Percentiles rank a stretch among this genome's conserved stretches.
These are phyloP conservation scores for Napeogenes inachia DNA, from an alignment of 2,888 invertebrate species.

Conservation along the genomic window DNA sequence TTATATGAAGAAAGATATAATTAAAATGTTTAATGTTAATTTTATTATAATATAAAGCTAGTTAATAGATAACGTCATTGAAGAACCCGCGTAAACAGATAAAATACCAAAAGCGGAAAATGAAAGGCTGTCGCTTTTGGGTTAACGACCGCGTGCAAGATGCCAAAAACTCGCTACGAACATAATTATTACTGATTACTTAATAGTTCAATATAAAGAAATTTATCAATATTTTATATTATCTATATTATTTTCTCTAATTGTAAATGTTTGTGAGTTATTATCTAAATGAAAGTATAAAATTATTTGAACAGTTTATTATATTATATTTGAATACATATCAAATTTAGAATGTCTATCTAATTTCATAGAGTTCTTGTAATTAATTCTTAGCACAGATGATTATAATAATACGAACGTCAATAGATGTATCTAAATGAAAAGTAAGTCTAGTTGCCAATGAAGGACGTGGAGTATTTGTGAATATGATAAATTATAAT, in stretches of 20 bases:
- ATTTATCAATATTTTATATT: constrained; percentile 10
- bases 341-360: too few relatives aligned
- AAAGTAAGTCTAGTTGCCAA: neutral
- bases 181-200: constrained; percentile 31
- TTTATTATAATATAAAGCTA: constrained; percentile 13
- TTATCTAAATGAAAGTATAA: too few relatives aligned
- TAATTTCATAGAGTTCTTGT: too few relatives aligned
- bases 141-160: constrained; percentile 29
- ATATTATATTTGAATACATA: too few relatives aligned
- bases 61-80: constrained; percentile 22
- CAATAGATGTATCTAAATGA: neutral
- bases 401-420: too few relatives aligned
- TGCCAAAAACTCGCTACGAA: constrained; percentile 28
- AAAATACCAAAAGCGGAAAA: constrained; percentile 31
- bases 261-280: too few relatives aligned
- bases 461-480: too few relatives aligned
- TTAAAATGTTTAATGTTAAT: too few relatives aligned
- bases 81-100: constrained; percentile 20
- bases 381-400: too few relatives aligned
- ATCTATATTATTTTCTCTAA: too few relatives aligned
- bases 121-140: constrained; percentile 30
- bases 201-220: constrained; percentile 26
- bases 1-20: too few relatives aligned
- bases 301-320: too few relatives aligned
- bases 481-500: neutral